Base-by-base conservation (phyloP, 2,888 invertebrate genomes). In the Drosophila demipolita region DNA sequence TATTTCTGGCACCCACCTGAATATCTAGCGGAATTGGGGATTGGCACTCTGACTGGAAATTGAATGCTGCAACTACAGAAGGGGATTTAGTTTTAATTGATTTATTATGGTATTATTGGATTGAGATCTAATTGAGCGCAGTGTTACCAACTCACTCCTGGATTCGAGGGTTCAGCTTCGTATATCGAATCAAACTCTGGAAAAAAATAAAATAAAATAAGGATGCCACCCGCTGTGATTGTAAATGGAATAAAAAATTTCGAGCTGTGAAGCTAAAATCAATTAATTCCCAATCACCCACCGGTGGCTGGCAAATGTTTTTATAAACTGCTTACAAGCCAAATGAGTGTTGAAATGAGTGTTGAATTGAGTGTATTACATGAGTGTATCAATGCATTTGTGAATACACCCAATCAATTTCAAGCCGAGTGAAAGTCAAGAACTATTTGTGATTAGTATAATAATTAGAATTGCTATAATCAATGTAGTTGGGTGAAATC, bases 1-100 rank as follows among this genome's bases (percentile, higher is more conserved):
- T 50, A 9, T 20, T 54, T 57, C 42, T 60, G 73, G 79, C 86
- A 84, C 89, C 86, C 86, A 86, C 88, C 76, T 70, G 23, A 45
- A 45, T 26, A 26, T 23, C 45, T 45, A 4, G 23, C 33, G 35
- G 15, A 48, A 29, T 50, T 36, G 60, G 68, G 84, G 82, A 79
- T 86, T 81, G 83, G 83, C 83, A 58, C 60, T 35, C 60, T 58
- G 60, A 58, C 17, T n/a, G 12, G 38, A 8, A 38, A 78, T 74
- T 66, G 74, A 78, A 73, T 87, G 84, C 26, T 73, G 80, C 77
- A 63, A 67, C 36, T 29, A n/a, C 26, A 38, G 7, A 32, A 61
- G 12, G 65, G 73, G 67, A 78, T 82, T 86, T 66, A 50, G 65
- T 71, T 83, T 73, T 86, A 86, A 88, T 88, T 86, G 82, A 87